A percentile compares a stretch with the other conserved stretches of the same genome.
Evolutionary conservation across 1,140 invertebrate genomes (phyloP).

Genomic region (Drosophila subpulchrella): DNA sequence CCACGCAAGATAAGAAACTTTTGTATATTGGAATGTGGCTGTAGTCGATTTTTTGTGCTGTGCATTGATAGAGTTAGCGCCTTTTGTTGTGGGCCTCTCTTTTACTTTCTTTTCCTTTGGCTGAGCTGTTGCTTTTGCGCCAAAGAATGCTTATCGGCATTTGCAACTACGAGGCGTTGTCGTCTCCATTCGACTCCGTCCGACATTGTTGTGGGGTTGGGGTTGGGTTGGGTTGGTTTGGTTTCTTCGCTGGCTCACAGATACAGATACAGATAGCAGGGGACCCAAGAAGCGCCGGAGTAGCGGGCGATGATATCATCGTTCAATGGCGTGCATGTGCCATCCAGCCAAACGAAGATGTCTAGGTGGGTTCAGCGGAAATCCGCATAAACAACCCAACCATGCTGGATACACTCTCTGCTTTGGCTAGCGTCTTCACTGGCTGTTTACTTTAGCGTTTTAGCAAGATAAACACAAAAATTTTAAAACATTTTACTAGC

Average conservation of each 20-base stretch:
- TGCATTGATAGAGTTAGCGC: slow-evolving; percentile 34
- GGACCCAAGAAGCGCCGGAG: slow-evolving; percentile 54
- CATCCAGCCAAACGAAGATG: slow-evolving; percentile 45
- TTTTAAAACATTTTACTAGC: slow-evolving; percentile 61
- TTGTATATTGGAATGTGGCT: not conserved
- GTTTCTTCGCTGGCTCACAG: slow-evolving; percentile 26
- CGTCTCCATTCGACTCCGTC: slow-evolving; percentile 34
- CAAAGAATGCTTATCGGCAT: slow-evolving; percentile 76
- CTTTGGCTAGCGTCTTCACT: slow-evolving; percentile 19
- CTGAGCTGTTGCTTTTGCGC: slow-evolving; percentile 25
- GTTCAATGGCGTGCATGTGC: slow-evolving; percentile 41
- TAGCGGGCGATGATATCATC: slow-evolving; percentile 74
- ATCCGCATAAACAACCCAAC: slow-evolving; percentile 78
- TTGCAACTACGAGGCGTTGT: slow-evolving; percentile 53
- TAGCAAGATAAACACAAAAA: slow-evolving; percentile 73
- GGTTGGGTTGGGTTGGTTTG: slow-evolving; percentile 39
- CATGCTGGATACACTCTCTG: slow-evolving; percentile 24
- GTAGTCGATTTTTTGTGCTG: slow-evolving; percentile 11
- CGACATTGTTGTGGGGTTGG: slow-evolving; percentile 57
- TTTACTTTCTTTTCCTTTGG: slow-evolving; percentile 52
- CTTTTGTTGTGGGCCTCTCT: slow-evolving; percentile 25
- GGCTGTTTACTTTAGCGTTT: slow-evolving; percentile 73
- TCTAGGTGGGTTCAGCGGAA: slow-evolving; percentile 75
- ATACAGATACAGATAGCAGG: slow-evolving; percentile 70
- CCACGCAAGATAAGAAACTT: slow-evolving; percentile 8